Percentiles rank a stretch among this genome's conserved stretches.
phyloP scores from a whole-genome alignment of 2,113 vertebrate species.

The Peromyscus maniculatus region DNA sequence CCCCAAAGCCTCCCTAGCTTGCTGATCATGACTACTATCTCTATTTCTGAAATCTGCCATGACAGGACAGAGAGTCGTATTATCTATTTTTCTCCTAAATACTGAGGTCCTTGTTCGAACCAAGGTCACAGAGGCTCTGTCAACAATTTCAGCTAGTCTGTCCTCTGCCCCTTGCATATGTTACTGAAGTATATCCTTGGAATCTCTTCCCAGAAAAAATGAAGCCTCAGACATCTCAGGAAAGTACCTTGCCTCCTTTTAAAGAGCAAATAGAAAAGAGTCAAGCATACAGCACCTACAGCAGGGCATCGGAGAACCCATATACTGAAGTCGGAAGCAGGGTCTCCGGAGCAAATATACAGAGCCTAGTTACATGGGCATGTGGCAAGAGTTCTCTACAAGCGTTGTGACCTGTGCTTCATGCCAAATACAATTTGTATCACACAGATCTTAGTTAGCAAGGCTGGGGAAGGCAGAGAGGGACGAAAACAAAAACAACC shows the following conservation, averaged over 20 bases:
- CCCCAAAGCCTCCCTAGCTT: neutral
- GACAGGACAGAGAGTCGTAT: neutral
- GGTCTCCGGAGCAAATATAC: neutral
- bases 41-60: constrained; percentile 27
- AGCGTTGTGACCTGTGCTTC: constrained; percentile 35
- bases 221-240: constrained; percentile 65
- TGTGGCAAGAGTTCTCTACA: constrained; percentile 11
- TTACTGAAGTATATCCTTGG: constrained; percentile 51
- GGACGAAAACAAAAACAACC: neutral
- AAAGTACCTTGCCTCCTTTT: neutral
- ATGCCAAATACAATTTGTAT: constrained; percentile 66
- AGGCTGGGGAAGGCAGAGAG: constrained; percentile 61
- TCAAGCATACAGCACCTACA: fast-evolving
- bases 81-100: neutral
- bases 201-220: constrained; percentile 73
- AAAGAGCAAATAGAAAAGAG: neutral
- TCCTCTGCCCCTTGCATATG: neutral
- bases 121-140: neutral
- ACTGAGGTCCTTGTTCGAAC: fast-evolving
- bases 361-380: neutral
- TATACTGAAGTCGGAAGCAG: neutral
- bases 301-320: neutral
- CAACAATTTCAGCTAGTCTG: neutral
- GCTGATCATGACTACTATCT: fast-evolving
- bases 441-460: constrained; percentile 69